phyloP scores from a whole-genome alignment of 2,113 vertebrate genomes.

The Fulica atra region DNA sequence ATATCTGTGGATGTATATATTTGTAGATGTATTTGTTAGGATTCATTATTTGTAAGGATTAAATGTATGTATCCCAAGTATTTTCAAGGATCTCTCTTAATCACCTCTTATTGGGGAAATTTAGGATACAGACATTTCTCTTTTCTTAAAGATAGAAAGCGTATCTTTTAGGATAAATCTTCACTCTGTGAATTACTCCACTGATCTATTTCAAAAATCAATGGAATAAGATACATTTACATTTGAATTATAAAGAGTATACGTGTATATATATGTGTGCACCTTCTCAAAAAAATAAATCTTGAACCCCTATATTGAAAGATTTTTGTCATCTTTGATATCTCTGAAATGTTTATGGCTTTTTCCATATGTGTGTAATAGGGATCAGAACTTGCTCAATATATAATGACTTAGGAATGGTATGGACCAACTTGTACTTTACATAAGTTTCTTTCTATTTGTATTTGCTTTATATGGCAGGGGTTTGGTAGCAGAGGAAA shows the following conservation, averaged over 20 bases:
- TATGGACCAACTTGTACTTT: background rate
- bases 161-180: background rate
- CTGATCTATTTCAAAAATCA: background rate
- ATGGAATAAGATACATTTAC: background rate
- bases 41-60: background rate
- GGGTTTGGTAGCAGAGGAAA: background rate
- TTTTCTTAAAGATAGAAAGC: background rate
- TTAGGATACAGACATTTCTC: background rate
- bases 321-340: background rate
- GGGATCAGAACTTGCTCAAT: background rate
- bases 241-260: background rate
- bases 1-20: background rate
- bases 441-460: background rate
- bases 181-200: background rate
- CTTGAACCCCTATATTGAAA: background rate
- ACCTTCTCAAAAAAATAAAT: background rate
- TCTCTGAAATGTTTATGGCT: background rate
- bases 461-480: accelerated
- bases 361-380: background rate
- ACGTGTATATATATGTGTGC: background rate
- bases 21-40: background rate
- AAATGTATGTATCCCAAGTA: background rate
- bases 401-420: background rate
- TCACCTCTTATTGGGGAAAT: background rate
- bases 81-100: background rate